phyloP scores from a whole-genome alignment of 2,113 vertebrate genomes.

The Neolamprologus sp. region DNA sequence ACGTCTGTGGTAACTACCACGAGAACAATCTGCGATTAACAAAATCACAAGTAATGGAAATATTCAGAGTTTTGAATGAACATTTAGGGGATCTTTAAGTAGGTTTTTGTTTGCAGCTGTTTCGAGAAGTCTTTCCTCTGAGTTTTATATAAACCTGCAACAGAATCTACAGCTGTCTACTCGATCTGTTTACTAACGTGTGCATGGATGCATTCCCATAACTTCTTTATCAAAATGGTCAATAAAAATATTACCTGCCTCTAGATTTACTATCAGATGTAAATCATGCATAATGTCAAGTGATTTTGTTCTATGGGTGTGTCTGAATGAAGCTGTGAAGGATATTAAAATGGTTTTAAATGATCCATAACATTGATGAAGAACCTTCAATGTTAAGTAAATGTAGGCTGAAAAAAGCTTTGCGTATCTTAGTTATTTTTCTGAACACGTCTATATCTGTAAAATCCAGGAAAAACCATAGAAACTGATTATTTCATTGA shows the following conservation, averaged over 20 bases:
- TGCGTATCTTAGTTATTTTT: not conserved
- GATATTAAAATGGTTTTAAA: not conserved
- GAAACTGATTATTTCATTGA: not conserved
- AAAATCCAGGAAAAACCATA: not conserved
- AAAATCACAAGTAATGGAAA: not conserved
- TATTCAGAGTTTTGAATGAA: not conserved
- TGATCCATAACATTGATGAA: not conserved
- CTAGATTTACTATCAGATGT: not conserved
- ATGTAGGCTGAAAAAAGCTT: rapidly evolving
- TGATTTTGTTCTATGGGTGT: not conserved
- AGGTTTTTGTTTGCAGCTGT: not conserved
- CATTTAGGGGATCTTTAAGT: not conserved
- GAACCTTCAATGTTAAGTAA: not conserved
- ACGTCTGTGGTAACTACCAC: rapidly evolving
- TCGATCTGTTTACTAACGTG: not conserved
- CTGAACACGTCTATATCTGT: not conserved
- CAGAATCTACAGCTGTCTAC: not conserved
- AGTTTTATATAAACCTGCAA: not conserved
- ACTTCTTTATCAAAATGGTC: not conserved
- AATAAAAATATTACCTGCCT: not conserved
- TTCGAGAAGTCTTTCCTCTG: not conserved
- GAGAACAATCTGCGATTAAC: not conserved
- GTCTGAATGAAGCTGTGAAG: not conserved
- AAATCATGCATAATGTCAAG: rapidly evolving
- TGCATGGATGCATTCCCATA: not conserved